Conservation (phyloP, 2,113 vertebrate species). For the Osmerus mordax region DNA sequence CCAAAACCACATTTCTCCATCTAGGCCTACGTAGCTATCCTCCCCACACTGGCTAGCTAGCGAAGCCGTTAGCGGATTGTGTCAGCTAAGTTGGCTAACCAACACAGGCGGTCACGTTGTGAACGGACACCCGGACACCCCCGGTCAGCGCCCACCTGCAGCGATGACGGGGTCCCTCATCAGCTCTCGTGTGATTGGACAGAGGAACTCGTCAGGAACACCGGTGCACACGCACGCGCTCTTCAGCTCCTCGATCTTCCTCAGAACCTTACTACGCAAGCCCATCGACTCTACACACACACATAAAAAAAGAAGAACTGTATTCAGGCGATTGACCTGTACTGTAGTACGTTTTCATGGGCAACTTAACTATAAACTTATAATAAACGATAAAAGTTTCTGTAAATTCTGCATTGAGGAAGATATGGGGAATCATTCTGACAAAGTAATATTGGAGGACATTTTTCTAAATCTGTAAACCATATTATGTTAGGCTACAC, state of each 20-base stretch:
- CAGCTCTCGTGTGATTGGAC: conserved; percentile 92
- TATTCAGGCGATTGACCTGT: background rate
- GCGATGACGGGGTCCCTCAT: conserved; percentile 95
- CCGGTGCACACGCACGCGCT: conserved; percentile 59
- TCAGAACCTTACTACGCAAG: conserved; percentile 80
- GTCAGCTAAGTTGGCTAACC: no score
- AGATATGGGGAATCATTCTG: background rate
- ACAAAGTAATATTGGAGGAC: background rate
- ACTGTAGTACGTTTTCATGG: no score
- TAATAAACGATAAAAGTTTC: no score
- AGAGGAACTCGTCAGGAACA: conserved; percentile 90
- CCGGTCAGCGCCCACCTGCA: conserved; percentile 72
- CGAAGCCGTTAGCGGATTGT: no score
- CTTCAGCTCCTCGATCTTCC: conserved; percentile 85
- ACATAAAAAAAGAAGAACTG: background rate
- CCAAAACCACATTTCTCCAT: no score
- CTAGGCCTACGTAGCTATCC: no score
- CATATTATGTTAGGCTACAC: background rate
- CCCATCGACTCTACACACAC: conserved; percentile 82
- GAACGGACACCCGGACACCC: background rate
- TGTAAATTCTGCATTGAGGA: background rate
- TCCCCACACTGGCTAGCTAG: no score
- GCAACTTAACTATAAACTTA: no score
- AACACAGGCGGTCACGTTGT: background rate
- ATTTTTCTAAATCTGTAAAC: conserved; percentile 9